Evolutionary conservation across 2,797 vertebrate genomes (phyloP).

Genomic region (Parauchenoglanis ngamensis): DNA sequence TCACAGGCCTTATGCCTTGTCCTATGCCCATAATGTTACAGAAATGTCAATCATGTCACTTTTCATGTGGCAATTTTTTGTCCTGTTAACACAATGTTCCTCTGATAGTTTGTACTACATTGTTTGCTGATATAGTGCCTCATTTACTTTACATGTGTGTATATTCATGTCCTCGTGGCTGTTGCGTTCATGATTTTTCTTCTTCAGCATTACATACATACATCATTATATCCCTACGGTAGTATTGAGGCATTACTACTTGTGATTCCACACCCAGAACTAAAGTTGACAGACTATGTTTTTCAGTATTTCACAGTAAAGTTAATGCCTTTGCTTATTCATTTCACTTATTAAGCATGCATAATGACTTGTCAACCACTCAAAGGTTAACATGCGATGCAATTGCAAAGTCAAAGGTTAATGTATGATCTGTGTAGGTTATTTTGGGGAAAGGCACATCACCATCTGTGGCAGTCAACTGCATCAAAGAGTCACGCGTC

Average conservation of each 20-base stretch:
- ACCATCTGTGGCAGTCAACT: slow-evolving; percentile 62
- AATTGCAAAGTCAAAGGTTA: slow-evolving; percentile 67
- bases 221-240: background rate
- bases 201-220: background rate
- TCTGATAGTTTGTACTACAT: background rate
- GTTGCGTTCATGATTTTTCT: background rate
- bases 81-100: background rate
- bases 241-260: background rate
- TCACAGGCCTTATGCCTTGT: background rate
- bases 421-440: slow-evolving; percentile 69
- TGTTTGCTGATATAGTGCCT: background rate
- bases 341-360: slow-evolving; percentile 66
- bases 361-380: slow-evolving; percentile 68
- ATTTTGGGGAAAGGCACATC: slow-evolving; percentile 52
- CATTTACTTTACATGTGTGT: background rate
- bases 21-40: background rate
- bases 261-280: slow-evolving; percentile 14
- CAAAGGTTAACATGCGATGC: slow-evolving; percentile 74
- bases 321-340: slow-evolving; percentile 58
- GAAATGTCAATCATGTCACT: background rate
- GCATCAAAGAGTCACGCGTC: slow-evolving; percentile 53
- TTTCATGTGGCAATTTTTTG: background rate
- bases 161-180: background rate
- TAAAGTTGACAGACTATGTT: slow-evolving; percentile 9
- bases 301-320: slow-evolving; percentile 43